Percentiles rank a stretch among this genome's conserved stretches.
Evolutionary conservation across 2,888 invertebrate species (phyloP).

Genomic region (Cheilosia variabilis): DNA sequence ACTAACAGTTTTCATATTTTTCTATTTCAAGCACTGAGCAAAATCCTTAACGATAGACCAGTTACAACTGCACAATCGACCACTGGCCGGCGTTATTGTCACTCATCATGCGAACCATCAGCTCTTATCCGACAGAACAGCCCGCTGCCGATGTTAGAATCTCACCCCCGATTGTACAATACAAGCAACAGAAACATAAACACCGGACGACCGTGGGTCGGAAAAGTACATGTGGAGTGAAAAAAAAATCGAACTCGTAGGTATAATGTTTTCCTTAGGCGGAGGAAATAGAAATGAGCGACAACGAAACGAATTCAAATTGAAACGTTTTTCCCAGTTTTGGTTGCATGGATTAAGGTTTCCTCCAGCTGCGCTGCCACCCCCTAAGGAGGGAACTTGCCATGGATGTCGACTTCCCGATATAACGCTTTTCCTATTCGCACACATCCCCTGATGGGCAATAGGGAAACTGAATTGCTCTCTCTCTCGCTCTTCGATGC

Average conservation of each 20-base stretch:
- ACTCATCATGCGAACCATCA: slow-evolving; percentile 55
- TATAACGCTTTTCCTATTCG: slow-evolving; percentile 71
- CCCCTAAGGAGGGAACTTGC: slow-evolving; percentile 65
- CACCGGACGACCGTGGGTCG: slow-evolving; percentile 37
- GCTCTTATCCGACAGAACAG: slow-evolving; percentile 57
- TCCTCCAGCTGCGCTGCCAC: slow-evolving; percentile 62
- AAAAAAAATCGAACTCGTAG: slow-evolving; percentile 32
- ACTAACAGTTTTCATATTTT: neutral
- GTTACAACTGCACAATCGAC: slow-evolving; percentile 30
- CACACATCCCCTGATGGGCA: slow-evolving; percentile 58
- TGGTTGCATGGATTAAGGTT: slow-evolving; percentile 69
- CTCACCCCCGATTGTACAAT: slow-evolving; percentile 64
- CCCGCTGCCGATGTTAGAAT: slow-evolving; percentile 45
- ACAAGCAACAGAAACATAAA: slow-evolving; percentile 55
- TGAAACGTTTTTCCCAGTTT: slow-evolving; percentile 73
- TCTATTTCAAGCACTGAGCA: neutral
- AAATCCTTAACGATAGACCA: slow-evolving; percentile 21
- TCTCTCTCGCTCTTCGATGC: slow-evolving; percentile 71
- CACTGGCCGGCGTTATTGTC: slow-evolving; percentile 57
- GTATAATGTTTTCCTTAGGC: slow-evolving; percentile 52
- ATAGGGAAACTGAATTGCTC: slow-evolving; percentile 52
- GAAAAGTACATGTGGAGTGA: slow-evolving; percentile 46
- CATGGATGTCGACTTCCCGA: slow-evolving; percentile 59
- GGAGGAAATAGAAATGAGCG: slow-evolving; percentile 68
- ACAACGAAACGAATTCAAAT: slow-evolving; percentile 72